phyloP scores from a whole-genome alignment of 2,113 vertebrate genomes.

The Melanotaenia duboulayi region DNA sequence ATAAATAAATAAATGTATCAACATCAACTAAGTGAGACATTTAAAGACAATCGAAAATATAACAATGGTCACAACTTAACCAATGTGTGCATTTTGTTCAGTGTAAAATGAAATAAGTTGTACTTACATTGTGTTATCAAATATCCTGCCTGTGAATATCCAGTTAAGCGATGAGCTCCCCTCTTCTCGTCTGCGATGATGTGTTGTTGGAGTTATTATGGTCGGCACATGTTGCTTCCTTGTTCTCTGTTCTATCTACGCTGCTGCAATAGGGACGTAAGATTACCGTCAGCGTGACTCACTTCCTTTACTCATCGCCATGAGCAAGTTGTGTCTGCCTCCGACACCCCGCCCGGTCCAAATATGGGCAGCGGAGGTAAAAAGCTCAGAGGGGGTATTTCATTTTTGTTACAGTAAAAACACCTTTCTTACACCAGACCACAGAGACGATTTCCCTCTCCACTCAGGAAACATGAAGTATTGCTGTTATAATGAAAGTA shows the following conservation, averaged over 20 bases:
- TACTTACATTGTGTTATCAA: conserved; percentile 34
- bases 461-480: not conserved
- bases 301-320: conserved; percentile 72
- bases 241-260: conserved; percentile 50
- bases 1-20: no score
- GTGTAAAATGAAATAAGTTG: not conserved
- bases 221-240: conserved; percentile 78
- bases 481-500: not conserved
- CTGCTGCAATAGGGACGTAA: conserved; percentile 54
- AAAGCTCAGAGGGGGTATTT: conserved; percentile 6
- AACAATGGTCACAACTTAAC: no score
- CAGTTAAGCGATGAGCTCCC: not conserved
- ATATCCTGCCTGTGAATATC: not conserved
- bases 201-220: conserved; percentile 51
- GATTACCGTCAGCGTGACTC: conserved; percentile 81
- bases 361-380: conserved; percentile 69
- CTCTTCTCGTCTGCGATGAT: conserved; percentile 2
- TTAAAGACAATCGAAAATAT: no score
- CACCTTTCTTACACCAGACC: not conserved
- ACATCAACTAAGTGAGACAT: no score
- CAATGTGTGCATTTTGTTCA: no score
- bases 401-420: not conserved
- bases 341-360: conserved; percentile 50
- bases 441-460: not conserved
- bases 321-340: conserved; percentile 50